Percentiles rank a stretch among this genome's conserved stretches.
Evolutionary conservation across 2,113 vertebrate genomes (phyloP).

Genomic region (Toxotes jaculatrix): DNA sequence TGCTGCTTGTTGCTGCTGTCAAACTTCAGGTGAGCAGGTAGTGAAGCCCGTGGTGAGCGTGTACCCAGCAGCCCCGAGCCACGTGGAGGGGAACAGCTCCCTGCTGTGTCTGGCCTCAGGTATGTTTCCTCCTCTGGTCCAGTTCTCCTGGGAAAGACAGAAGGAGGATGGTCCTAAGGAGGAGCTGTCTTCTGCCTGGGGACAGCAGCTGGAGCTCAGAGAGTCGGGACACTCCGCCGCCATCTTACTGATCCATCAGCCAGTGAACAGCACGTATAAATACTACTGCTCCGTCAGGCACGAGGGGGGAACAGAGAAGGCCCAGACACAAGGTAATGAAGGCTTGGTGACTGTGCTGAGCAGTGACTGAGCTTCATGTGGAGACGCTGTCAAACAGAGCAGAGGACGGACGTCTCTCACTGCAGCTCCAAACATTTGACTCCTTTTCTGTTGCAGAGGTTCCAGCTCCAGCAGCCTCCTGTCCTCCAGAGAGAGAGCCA

Average conservation of each 20-base stretch:
- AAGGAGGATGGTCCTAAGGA: neutral
- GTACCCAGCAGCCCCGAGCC: constrained; percentile 38
- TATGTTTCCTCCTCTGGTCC: constrained; percentile 56
- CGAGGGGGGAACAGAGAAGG: constrained; percentile 8
- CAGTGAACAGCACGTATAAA: neutral
- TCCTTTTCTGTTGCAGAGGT: constrained; percentile 31
- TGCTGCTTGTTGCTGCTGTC: constrained; percentile 22
- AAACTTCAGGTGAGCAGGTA: constrained; percentile 2
- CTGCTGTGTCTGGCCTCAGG: constrained; percentile 49
- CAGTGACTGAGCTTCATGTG: no score
- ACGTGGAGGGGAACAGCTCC: constrained; percentile 15
- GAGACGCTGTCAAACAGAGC: neutral
- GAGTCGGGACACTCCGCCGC: neutral
- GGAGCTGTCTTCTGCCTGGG: neutral
- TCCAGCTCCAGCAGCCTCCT: neutral
- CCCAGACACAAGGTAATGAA: constrained; percentile 18
- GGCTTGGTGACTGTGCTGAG: neutral
- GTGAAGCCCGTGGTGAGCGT: constrained; percentile 44
- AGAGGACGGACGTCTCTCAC: no score
- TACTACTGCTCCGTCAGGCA: constrained; percentile 33
- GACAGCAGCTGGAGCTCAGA: constrained; percentile 35
- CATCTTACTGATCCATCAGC: constrained; percentile 1
- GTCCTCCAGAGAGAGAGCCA: constrained; percentile 24
- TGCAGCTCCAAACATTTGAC: neutral
- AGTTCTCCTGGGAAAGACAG: constrained; percentile 41